Conservation (phyloP, 2,888 invertebrate species). For the Melieria crassipennis region DNA sequence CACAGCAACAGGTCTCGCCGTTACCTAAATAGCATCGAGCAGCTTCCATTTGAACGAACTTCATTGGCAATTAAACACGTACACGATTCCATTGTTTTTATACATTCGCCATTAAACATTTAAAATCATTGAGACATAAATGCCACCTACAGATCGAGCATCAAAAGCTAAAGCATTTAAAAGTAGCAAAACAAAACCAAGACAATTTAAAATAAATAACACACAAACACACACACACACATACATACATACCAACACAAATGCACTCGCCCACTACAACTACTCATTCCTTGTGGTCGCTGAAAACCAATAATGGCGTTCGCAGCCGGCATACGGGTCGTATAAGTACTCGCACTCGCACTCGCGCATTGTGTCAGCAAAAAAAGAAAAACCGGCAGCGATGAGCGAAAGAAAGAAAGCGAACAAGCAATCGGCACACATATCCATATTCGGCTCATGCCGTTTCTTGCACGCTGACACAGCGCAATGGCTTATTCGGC, state of each 20-base stretch:
- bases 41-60: too few relatives aligned
- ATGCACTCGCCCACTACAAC: too few relatives aligned
- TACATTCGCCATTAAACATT: slow-evolving; percentile 1
- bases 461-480: slow-evolving; percentile 2
- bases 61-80: too few relatives aligned
- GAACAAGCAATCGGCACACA: slow-evolving; percentile 6
- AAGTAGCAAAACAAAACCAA: neutral
- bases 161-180: slow-evolving; percentile 10
- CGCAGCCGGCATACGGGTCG: too few relatives aligned
- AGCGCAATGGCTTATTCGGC: slow-evolving; percentile 31
- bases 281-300: too few relatives aligned
- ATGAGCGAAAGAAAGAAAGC: slow-evolving; percentile 1
- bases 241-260: neutral
- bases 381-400: neutral
- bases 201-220: slow-evolving; percentile 1
- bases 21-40: too few relatives aligned
- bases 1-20: too few relatives aligned
- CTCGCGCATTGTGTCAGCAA: neutral
- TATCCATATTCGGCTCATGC: neutral
- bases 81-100: too few relatives aligned
- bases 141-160: slow-evolving; percentile 23
- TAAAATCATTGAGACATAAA: slow-evolving; percentile 33
- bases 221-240: neutral
- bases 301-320: too few relatives aligned
- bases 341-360: too few relatives aligned